Percentiles rank a stretch among this genome's conserved stretches.
phyloP scores from a whole-genome alignment of 2,888 invertebrate species.

The Balanococcus diminutus region DNA sequence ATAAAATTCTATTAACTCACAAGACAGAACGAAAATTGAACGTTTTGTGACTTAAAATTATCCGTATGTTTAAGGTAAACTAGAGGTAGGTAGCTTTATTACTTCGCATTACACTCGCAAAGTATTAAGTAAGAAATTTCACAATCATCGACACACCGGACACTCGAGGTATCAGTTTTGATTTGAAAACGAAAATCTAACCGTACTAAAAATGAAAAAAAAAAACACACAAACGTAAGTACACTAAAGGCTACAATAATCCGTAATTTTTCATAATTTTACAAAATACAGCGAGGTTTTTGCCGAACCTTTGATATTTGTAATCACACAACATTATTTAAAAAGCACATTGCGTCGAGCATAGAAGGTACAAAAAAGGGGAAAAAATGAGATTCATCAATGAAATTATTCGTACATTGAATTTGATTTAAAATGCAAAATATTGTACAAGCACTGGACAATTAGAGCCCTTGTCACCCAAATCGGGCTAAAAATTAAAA shows the following conservation, averaged over 20 bases:
- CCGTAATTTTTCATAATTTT: not conserved
- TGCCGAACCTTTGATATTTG: not conserved
- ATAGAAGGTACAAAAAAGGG: not conserved
- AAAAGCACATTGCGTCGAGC: not conserved
- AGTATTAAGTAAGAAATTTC: slow-evolving; percentile 5
- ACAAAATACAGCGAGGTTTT: not conserved
- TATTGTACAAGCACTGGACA: not conserved
- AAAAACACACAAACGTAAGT: too few relatives aligned
- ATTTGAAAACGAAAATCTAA: too few relatives aligned
- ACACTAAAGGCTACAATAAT: slow-evolving; percentile 28
- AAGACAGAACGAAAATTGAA: not conserved
- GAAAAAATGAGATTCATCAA: not conserved
- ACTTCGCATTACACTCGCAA: not conserved
- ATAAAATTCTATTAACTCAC: slow-evolving; percentile 1
- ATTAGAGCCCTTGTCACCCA: not conserved
- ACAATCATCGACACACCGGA: not conserved
- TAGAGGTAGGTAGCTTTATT: not conserved
- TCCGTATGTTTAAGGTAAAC: slow-evolving; percentile 12
- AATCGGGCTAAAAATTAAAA: not conserved
- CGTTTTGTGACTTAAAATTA: not conserved
- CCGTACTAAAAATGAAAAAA: too few relatives aligned
- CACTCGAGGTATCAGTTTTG: not conserved
- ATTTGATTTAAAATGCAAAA: not conserved
- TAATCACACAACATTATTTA: not conserved
- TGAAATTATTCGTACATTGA: slow-evolving; percentile 27